Conservation (phyloP, 2,113 vertebrate species). For the Colinus virginianus region DNA sequence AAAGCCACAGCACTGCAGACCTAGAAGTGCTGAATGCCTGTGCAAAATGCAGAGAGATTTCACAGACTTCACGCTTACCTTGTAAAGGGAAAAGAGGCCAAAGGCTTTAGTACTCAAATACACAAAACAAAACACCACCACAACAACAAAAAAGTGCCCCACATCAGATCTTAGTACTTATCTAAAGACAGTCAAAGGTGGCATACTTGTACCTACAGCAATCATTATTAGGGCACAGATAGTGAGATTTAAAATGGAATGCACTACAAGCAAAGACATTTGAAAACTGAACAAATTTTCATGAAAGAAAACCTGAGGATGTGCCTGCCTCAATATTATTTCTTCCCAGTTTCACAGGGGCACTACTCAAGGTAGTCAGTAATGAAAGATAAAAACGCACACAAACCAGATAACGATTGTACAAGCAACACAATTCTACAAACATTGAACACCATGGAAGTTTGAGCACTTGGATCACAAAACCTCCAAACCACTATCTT, state of each 20-base stretch:
- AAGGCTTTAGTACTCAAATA: not conserved
- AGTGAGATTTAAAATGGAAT: not conserved
- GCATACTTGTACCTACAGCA: not conserved
- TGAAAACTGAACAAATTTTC: not conserved
- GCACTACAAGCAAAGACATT: not conserved
- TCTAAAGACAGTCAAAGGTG: not conserved
- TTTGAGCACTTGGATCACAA: not conserved
- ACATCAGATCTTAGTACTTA: not conserved
- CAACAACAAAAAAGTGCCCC: too few species aligned
- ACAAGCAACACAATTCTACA: not conserved
- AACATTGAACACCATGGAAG: not conserved
- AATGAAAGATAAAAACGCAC: not conserved
- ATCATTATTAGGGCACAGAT: not conserved
- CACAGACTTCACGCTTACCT: not conserved
- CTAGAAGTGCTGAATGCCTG: not conserved
- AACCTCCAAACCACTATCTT: not conserved
- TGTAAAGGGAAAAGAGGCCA: not conserved
- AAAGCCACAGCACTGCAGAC: not conserved
- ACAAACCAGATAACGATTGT: not conserved
- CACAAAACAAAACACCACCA: too few species aligned
- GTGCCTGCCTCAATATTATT: not conserved
- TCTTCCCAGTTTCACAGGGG: not conserved
- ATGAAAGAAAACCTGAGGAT: not conserved
- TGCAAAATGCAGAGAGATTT: not conserved
- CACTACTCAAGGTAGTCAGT: not conserved